Percentiles rank a stretch among this genome's conserved stretches.
phyloP scores from a whole-genome alignment of 2,113 vertebrate species.

The Brienomyrus brachyistius region DNA sequence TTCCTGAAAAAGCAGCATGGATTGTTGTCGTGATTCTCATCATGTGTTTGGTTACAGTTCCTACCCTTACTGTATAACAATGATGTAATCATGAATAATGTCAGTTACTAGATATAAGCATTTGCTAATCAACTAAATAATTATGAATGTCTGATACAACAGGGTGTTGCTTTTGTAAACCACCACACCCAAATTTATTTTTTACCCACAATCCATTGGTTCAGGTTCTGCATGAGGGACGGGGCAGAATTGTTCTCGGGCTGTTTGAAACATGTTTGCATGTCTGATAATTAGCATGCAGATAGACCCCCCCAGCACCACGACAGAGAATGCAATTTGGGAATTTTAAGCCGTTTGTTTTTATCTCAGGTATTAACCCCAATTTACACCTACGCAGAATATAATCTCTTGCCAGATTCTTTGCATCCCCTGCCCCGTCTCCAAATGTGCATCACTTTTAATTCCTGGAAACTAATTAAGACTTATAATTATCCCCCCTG shows the following conservation, averaged over 20 bases:
- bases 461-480: slow-evolving; percentile 66
- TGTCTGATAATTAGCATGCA: slow-evolving; percentile 43
- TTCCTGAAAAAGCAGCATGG: background rate
- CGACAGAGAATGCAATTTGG: slow-evolving; percentile 48
- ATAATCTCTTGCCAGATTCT: slow-evolving; percentile 58
- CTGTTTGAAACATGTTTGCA: slow-evolving; percentile 31
- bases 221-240: background rate
- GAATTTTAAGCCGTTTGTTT: slow-evolving; percentile 60
- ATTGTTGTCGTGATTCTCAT: background rate
- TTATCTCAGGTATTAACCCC: slow-evolving; percentile 64
- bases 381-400: slow-evolving; percentile 61
- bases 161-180: background rate
- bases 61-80: background rate
- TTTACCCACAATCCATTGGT: slow-evolving; percentile 24
- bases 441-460: slow-evolving; percentile 59
- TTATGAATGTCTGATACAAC: background rate
- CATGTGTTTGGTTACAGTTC: background rate
- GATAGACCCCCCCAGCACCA: slow-evolving; percentile 44
- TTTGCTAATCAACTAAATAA: background rate
- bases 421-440: slow-evolving; percentile 49
- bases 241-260: slow-evolving; percentile 23
- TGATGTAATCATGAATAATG: background rate
- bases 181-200: background rate
- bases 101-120: background rate
- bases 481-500: slow-evolving; percentile 58